phyloP scores from a whole-genome alignment of 2,113 vertebrate species.

The Mustelus asterias region DNA sequence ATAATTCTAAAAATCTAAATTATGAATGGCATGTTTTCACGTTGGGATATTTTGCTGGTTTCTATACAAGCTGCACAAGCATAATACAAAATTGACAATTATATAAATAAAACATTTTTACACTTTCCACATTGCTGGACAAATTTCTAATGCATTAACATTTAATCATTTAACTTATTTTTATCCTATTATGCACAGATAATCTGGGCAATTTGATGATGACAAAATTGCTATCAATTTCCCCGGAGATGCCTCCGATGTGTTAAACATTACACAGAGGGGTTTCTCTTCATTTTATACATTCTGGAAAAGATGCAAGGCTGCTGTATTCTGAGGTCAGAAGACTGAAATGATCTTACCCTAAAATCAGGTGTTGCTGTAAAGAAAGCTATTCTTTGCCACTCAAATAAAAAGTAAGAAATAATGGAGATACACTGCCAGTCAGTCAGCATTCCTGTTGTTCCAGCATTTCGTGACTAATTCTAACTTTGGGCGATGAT shows the following conservation, averaged over 20 bases:
- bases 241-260: background rate
- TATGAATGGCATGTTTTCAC: background rate
- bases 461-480: background rate
- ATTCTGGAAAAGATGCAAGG: background rate
- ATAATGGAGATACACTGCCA: background rate
- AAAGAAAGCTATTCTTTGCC: background rate
- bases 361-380: background rate
- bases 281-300: background rate
- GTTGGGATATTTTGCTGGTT: background rate
- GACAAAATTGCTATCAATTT: background rate
- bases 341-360: background rate
- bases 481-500: background rate
- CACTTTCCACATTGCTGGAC: background rate
- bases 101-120: background rate
- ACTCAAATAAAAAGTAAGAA: background rate
- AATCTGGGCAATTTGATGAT: background rate
- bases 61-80: background rate
- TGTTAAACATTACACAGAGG: background rate
- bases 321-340: background rate
- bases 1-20: background rate
- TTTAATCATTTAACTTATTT: background rate
- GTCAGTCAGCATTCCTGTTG: background rate
- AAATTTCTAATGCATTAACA: conserved; percentile 1
- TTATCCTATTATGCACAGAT: background rate
- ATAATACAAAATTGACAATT: background rate